Evolutionary conservation across 2,888 invertebrate species (phyloP), one percentile per base, ranked within the genome.

Genomic region (Ceramica pisi): DNA sequence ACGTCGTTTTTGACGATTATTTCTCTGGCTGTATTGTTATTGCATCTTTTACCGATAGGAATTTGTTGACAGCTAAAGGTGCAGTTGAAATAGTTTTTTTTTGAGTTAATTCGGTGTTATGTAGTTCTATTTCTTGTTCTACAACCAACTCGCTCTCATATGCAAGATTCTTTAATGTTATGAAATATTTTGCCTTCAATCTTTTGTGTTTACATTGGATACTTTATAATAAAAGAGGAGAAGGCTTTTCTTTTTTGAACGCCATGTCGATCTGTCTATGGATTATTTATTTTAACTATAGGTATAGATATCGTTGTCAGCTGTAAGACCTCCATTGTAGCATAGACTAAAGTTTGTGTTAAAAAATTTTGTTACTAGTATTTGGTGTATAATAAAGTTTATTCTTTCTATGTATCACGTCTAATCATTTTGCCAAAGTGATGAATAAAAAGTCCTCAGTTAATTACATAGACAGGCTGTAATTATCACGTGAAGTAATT

Each of bases 401-500:
- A 31, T 31, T 31, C 31, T 31, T 31, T 38, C 10, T 12, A 38
- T 12, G 4, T 41, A 41, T 41, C 14, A n/a, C 8, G n/a, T 7
- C 26, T 6, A n/a, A 26, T 31, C 31, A 35, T 5, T 8, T 46
- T 41, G 19, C 19, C 14, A 16, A 41, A 53, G 21, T 44, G 14
- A 35, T 56, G 23, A n/a, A 41, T 59, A 5, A 66, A 50, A 66
- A 62, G 57, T 67, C 59, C 50, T 53, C 23, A 44, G 44, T 69
- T 70, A 78, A 70, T 76, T 16, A 63, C 19, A 10, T 23, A 67
- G 46, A 71, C 46, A 59, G 12, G 21, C 61, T 51, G 26, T 84
- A 75, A 85, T 78, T 81, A 76, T 62, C 26, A 53, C 26, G 51
- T 44, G 14, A 63, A 70, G 38, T 77, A 81, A 78, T 81, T 78